Evolutionary conservation across 1,140 invertebrate genomes (phyloP).

Genomic region (Macrobrachium nipponense): DNA sequence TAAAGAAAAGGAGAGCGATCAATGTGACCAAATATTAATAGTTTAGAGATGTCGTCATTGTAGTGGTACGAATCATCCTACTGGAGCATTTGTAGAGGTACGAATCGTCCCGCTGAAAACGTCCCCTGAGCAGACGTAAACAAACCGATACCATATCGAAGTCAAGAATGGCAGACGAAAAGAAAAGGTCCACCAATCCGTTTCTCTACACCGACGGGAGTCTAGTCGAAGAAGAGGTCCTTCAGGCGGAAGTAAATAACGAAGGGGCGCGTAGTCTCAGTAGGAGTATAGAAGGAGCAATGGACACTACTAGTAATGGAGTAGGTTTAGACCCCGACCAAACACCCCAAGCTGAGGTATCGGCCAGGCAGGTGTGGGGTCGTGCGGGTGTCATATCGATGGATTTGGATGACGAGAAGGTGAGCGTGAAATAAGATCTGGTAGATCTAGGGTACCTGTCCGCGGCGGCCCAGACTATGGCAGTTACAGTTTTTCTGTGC

Average conservation of each 20-base stretch:
- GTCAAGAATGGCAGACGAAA: background rate
- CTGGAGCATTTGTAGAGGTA: too few relatives aligned
- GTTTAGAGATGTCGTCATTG: too few relatives aligned
- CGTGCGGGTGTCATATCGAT: constrained; percentile 20
- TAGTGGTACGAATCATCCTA: too few relatives aligned
- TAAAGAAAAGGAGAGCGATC: too few relatives aligned
- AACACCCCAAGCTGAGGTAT: constrained; percentile 33
- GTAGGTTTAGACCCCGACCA: constrained; percentile 28
- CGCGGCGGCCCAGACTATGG: too few relatives aligned
- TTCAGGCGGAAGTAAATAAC: constrained; percentile 5
- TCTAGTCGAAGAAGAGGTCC: constrained; percentile 37
- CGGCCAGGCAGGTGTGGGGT: constrained; percentile 33
- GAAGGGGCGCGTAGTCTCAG: background rate
- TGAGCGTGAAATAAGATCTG: background rate
- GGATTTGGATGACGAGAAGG: constrained; percentile 47
- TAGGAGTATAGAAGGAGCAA: background rate
- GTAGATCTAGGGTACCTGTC: too few relatives aligned
- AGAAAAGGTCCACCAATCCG: constrained; percentile 45
- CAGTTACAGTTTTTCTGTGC: too few relatives aligned
- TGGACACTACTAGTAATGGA: background rate
- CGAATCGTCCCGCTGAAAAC: too few relatives aligned
- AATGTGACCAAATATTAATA: too few relatives aligned
- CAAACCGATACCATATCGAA: too few relatives aligned
- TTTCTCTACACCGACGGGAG: constrained; percentile 49
- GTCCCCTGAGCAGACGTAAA: too few relatives aligned